These are phyloP conservation scores for Zaprionus camerounensis DNA, from an alignment of 1,140 invertebrate species.

Conservation along the genomic window DNA sequence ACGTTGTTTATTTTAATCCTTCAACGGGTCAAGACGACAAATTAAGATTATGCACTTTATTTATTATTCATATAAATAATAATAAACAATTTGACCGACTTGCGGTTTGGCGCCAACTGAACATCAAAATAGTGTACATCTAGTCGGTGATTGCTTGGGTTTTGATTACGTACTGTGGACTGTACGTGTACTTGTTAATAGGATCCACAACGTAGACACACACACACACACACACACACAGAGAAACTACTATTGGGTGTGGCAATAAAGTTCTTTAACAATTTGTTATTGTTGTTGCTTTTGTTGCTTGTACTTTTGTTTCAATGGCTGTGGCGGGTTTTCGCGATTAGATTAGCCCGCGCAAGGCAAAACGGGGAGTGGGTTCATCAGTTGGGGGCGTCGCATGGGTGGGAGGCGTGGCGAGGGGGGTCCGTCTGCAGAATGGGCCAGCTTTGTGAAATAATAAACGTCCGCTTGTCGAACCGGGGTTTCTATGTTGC, in stretches of 20 bases:
- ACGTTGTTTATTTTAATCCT: conserved; percentile 69
- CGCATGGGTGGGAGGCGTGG: not conserved
- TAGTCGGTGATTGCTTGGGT: not conserved
- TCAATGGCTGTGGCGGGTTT: conserved; percentile 73
- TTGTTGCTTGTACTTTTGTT: conserved; percentile 76
- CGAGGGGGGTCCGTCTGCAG: conserved; percentile 5
- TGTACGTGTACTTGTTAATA: conserved; percentile 21
- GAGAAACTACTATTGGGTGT: conserved; percentile 58
- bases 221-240: conserved; percentile 1
- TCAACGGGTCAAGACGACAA: conserved; percentile 72
- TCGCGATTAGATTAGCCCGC: conserved; percentile 77
- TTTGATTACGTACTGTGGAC: conserved; percentile 4
- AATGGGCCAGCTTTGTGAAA: conserved; percentile 48
- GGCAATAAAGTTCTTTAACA: conserved; percentile 70
- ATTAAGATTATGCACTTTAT: conserved; percentile 72
- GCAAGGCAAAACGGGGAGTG: conserved; percentile 49
- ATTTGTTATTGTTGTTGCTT: conserved; percentile 32
- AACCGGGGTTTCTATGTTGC: conserved; percentile 30
- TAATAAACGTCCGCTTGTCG: conserved; percentile 30
- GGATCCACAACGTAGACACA: conserved; percentile 12
- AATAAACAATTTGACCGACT: conserved; percentile 25
- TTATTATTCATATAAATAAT: conserved; percentile 68
- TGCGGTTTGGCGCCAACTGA: conserved; percentile 20
- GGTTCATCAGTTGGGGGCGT: not conserved
- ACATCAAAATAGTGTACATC: not conserved